Evolutionary conservation across 2,113 vertebrate genomes (phyloP), one percentile per base, ranked within the genome.

Genomic region (Rhabdomys dilectus): DNA sequence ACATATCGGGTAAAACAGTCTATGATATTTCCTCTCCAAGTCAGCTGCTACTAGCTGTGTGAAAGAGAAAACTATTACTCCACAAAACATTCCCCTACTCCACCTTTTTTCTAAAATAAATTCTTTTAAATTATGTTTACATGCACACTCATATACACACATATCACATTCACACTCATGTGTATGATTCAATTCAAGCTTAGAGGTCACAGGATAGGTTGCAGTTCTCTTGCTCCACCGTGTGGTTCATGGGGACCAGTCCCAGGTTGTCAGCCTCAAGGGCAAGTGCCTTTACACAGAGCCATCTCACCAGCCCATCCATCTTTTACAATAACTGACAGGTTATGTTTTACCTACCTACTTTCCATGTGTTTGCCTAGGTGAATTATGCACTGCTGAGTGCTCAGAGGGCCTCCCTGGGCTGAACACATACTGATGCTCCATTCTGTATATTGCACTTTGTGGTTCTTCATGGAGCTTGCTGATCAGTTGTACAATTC

Each of bases 401-500:
- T 77, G 85, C 56, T 42, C 70, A 56, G 73, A 60, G 36, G 58
- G n/a, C 7, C 56, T 68, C 36, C 31, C 16, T 39, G 68, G 21
- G 42, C 58, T 0, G 13, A 10, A 11, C 48, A 29, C 31, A n/a
- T 5, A 31, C 10, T 53, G 39, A 48, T 9, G 51, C 4, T n/a
- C 16, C 0, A 1, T 45, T 42, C 22, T 26, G 58, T 31, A 15
- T 42, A 5, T 5, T 8, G 8, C 0, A 3, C 39, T 19, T 36
- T 2, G 31, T 0, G 34, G 16, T 51, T 84, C 60, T 73, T 73
- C 64, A 53, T 6, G 45, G 45, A 56, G 16, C 19, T 19, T 48
- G 4, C 29, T 13, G 21, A n/a, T 34, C 34, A 76, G 17, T 8
- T 45, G 36, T 15, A 34, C 64, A 72, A 15, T 34, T 51, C 15